phyloP scores from a whole-genome alignment of 2,888 invertebrate genomes.

The Chrysotoxum bicinctum region DNA sequence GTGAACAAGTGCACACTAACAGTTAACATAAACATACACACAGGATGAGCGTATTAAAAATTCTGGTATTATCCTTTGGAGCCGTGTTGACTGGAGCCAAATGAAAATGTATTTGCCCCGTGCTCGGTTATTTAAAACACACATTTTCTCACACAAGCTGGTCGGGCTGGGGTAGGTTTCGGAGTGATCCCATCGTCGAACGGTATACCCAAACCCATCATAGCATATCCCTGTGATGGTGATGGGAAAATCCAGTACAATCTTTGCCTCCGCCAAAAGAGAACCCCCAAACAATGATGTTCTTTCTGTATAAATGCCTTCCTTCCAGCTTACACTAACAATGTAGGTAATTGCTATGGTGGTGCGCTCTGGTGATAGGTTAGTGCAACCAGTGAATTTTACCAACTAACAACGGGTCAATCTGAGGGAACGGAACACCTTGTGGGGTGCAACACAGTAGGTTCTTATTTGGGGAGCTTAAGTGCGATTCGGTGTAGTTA shows the following conservation, averaged over 20 bases:
- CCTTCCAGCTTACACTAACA: constrained; percentile 8
- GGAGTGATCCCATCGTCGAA: not conserved
- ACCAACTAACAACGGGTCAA: constrained; percentile 6
- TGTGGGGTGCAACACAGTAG: constrained; percentile 16
- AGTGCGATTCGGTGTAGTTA: constrained; percentile 65
- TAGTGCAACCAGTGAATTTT: constrained; percentile 10
- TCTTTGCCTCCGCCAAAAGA: constrained; percentile 19
- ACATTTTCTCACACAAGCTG: constrained; percentile 44
- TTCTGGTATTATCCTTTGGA: constrained; percentile 65
- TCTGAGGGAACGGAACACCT: not conserved
- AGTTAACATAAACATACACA: constrained; percentile 2
- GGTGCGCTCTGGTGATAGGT: not conserved
- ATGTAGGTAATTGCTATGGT: constrained; percentile 48
- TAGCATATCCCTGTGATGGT: not conserved
- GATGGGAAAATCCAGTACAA: constrained; percentile 16
- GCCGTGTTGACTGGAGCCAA: constrained; percentile 71
- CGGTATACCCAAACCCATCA: not conserved
- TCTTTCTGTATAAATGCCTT: not conserved
- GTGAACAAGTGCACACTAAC: not conserved
- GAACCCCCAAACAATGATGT: constrained; percentile 16
- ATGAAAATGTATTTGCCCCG: constrained; percentile 59
- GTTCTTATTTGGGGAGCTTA: constrained; percentile 48
- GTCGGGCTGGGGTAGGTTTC: not conserved
- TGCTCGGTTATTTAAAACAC: constrained; percentile 63
- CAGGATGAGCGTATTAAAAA: constrained; percentile 63